Percentiles rank a stretch among this genome's conserved stretches.
These are phyloP conservation scores for Pteronotus mesoamericanus DNA, from an alignment of 2,797 vertebrate species.

Conservation along the genomic window DNA sequence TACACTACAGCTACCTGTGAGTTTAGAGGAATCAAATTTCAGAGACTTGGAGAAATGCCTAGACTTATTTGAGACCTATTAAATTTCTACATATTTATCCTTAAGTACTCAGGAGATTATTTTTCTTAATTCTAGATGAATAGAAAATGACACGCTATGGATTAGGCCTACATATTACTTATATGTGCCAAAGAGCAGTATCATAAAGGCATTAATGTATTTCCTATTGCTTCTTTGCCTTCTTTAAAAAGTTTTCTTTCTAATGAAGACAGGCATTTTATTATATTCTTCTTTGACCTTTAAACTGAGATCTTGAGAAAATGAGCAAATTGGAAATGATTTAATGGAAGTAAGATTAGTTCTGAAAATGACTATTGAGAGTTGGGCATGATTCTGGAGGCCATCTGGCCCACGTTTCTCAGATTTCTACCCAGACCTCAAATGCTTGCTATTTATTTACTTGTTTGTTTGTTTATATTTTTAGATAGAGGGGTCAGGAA, in stretches of 20 bases:
- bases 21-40: constrained; percentile 29
- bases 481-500: no score
- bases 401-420: neutral
- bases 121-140: constrained; percentile 56
- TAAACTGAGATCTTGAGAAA: constrained; percentile 36
- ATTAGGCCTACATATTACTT: constrained; percentile 25
- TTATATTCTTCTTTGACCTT: constrained; percentile 42
- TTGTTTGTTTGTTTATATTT: no score
- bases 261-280: constrained; percentile 28
- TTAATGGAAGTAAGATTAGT: neutral
- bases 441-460: neutral
- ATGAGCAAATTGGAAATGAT: constrained; percentile 21
- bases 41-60: constrained; percentile 48
- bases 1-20: neutral
- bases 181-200: neutral
- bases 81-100: constrained; percentile 49
- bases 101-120: constrained; percentile 36
- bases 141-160: constrained; percentile 25
- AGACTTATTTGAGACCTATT: constrained; percentile 7
- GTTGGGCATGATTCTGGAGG: neutral
- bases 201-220: neutral
- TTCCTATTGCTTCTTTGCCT: constrained; percentile 16
- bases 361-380: neutral
- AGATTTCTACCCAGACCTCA: neutral
- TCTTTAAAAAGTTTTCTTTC: neutral